Evolutionary conservation across 2,888 invertebrate species (phyloP), one percentile per base, ranked within the genome.

Genomic region (Acanthacorydalis orientalis): DNA sequence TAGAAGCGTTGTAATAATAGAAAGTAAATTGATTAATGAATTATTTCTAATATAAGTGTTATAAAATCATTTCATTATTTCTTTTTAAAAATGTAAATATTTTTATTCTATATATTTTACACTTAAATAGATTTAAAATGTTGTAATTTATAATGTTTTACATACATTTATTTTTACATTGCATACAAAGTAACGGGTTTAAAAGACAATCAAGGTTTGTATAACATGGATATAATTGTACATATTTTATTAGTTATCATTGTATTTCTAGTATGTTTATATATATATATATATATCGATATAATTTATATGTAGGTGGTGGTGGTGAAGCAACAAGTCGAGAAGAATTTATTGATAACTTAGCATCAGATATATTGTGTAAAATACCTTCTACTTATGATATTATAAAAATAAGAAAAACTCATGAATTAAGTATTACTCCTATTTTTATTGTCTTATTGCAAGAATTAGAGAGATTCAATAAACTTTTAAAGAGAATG

Each of bases 391-490:
- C 63, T 10, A 70, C 74, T 52, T 91, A 81, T 62, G 89, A 92
- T 64, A 72, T 90, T 43, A 81, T 80, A 72, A 80, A 80, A 60
- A 78, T 90, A 32, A 75, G 83, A 53, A 84, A 84, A 61, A 77
- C 78, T 59, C 84, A 83, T 60, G 88, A 88, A 57, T 69, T 83
- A 66, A 77, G 76, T 53, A 78, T 91, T 55, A 78, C 84, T 4
- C 92, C 92, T 1, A 83, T 87, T 0, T 78, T 85, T 0, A 83
- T 92, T 12, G 92, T 93, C 1, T 66, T 93, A 44, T 70, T 92
- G 46, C 92, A 93, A 69, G 88, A 93, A 63, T 64, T 93, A 37
- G 90, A 92, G 57, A 74, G 90, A 51, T 91, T 91, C 64, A 93
- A 93, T 65, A 70, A 72, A 15, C 73, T 93, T 1, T 78, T 90